Conservation (phyloP, 2,113 vertebrate species). For the Serilophus lunatus region DNA sequence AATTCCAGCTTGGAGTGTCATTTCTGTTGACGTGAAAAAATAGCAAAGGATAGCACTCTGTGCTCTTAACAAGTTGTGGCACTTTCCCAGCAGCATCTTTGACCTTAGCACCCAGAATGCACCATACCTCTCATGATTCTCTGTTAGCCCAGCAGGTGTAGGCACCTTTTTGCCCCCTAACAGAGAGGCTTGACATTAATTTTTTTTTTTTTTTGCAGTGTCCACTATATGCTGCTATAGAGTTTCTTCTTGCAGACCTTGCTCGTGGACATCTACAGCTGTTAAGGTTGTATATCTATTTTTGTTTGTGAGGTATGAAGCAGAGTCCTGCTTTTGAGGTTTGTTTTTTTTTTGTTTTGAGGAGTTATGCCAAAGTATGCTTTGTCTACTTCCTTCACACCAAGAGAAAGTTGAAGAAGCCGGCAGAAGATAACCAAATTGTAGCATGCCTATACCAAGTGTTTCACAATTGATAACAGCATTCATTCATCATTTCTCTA, state of each 20-base stretch:
- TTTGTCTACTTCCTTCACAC: background rate
- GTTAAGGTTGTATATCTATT: background rate
- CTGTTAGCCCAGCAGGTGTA: background rate
- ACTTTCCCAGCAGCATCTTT: rapidly evolving
- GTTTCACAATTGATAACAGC: background rate
- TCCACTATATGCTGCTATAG: too few species aligned
- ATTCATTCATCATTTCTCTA: background rate
- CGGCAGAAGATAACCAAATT: background rate
- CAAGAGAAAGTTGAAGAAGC: background rate
- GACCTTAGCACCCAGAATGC: too few species aligned
- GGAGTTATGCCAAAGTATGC: background rate
- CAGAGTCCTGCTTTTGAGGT: background rate
- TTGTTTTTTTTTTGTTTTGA: background rate
- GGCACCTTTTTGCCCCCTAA: too few species aligned
- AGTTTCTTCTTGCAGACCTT: background rate
- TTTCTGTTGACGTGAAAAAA: background rate
- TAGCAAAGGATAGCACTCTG: background rate
- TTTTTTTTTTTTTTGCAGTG: background rate
- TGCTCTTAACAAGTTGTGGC: background rate
- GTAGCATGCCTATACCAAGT: background rate
- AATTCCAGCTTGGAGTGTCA: background rate
- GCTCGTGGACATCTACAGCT: background rate
- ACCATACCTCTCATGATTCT: rapidly evolving
- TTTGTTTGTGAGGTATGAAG: background rate
- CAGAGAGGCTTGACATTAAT: background rate